phyloP scores from a whole-genome alignment of 2,797 vertebrate genomes.

The Falco peregrinus region DNA sequence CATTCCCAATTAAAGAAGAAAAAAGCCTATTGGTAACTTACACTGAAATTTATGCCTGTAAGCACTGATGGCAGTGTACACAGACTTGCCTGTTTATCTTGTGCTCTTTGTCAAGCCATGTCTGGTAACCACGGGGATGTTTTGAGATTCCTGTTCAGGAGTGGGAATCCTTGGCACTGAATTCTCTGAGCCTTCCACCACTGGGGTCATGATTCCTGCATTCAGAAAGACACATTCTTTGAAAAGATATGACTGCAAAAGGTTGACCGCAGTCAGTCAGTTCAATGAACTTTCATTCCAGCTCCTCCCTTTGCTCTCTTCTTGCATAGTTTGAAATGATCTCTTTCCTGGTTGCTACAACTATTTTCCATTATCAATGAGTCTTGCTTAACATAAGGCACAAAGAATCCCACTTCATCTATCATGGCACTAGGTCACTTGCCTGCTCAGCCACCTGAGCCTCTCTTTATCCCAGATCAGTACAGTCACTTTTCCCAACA shows the following conservation, averaged over 20 bases:
- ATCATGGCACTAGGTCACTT: neutral
- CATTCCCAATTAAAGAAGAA: neutral
- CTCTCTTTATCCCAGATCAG: neutral
- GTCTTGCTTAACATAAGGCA: neutral
- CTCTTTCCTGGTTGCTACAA: neutral
- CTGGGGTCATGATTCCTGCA: accelerated
- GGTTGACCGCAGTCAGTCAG: neutral
- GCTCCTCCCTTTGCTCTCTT: neutral
- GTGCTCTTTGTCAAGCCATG: neutral
- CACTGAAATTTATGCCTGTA: neutral
- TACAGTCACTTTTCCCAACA: neutral
- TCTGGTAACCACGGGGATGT: neutral
- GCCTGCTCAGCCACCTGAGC: neutral
- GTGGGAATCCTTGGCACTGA: neutral
- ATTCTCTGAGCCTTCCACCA: neutral
- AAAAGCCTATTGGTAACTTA: neutral
- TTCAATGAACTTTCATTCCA: neutral
- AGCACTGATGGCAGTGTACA: neutral
- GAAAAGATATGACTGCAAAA: neutral
- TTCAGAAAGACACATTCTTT: neutral
- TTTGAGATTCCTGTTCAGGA: neutral
- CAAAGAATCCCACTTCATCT: neutral
- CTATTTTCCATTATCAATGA: neutral
- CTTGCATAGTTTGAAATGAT: neutral
- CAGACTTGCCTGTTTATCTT: neutral